Evolutionary conservation across 1,140 invertebrate genomes (phyloP).

Genomic region (Goniozus legneri): DNA sequence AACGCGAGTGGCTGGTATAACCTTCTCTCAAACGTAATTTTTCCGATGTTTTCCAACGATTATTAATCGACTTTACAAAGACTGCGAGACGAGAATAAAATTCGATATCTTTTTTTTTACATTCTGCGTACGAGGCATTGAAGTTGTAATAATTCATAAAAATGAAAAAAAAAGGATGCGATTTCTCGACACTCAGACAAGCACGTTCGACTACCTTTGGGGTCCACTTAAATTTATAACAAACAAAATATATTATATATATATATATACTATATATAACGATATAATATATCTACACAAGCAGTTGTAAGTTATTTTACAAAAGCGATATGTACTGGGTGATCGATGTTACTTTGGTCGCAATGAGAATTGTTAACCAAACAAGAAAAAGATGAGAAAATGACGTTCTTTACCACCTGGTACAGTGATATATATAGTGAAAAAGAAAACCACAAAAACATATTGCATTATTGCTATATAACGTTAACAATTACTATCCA

Average conservation of each 20-base stretch:
- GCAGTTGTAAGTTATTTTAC: slow-evolving; percentile 24
- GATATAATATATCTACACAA: too few species aligned
- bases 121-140: too few species aligned
- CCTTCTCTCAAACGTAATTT: too few species aligned
- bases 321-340: slow-evolving; percentile 18
- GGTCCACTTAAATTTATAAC: slow-evolving; percentile 43
- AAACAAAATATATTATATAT: slow-evolving; percentile 14
- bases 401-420: slow-evolving; percentile 18
- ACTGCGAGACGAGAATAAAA: too few species aligned
- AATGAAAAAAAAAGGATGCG: not conserved
- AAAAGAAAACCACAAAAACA: too few species aligned
- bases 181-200: slow-evolving; percentile 26
- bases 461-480: too few species aligned
- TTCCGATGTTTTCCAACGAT: too few species aligned
- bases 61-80: too few species aligned
- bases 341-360: slow-evolving; percentile 7
- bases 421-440: slow-evolving; percentile 27
- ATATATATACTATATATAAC: slow-evolving; percentile 16
- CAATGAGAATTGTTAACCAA: not conserved
- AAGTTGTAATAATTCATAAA: too few species aligned
- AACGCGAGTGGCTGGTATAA: too few species aligned
- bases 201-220: slow-evolving; percentile 39
- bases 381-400: not conserved
- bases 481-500: too few species aligned
- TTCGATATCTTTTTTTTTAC: too few species aligned